phyloP scores from a whole-genome alignment of 2,888 invertebrate genomes.

The Apotomis capreana region DNA sequence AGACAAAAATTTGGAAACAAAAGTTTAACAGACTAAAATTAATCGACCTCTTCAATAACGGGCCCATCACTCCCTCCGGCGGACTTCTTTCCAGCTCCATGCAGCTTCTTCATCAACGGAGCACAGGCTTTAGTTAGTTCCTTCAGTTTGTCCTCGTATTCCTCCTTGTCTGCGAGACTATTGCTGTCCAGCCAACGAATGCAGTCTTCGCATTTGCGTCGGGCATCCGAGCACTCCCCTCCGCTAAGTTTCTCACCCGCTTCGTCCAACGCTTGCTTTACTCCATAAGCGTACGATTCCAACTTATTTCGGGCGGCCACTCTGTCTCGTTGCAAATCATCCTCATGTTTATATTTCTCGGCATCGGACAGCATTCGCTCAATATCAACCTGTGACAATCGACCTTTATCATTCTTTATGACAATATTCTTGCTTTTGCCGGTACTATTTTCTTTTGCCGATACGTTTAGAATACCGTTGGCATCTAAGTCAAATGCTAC shows the following conservation, averaged over 20 bases:
- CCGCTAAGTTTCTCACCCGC: conserved; percentile 83
- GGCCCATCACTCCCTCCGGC: conserved; percentile 65
- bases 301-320: conserved; percentile 87
- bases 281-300: conserved; percentile 87
- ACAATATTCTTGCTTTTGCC: conserved; percentile 89
- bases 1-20: conserved; percentile 20
- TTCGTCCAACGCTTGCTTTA: conserved; percentile 86
- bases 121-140: conserved; percentile 56
- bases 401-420: conserved; percentile 92
- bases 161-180: conserved; percentile 85
- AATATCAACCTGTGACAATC: conserved; percentile 91
- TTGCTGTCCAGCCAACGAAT: conserved; percentile 88
- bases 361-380: conserved; percentile 91
- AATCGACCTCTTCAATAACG: conserved; percentile 84
- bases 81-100: conserved; percentile 49
- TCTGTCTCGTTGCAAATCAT: conserved; percentile 85
- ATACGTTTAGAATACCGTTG: conserved; percentile 91
- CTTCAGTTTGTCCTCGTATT: conserved; percentile 84
- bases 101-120: conserved; percentile 85
- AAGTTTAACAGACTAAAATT: conserved; percentile 45
- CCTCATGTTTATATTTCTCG: conserved; percentile 87
- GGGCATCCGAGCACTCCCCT: conserved; percentile 82
- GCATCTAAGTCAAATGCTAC: conserved; percentile 90
- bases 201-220: conserved; percentile 81
- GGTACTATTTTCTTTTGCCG: conserved; percentile 87